These are phyloP conservation scores for Brachypterus glaber DNA, from an alignment of 2,888 invertebrate species.

Conservation along the genomic window DNA sequence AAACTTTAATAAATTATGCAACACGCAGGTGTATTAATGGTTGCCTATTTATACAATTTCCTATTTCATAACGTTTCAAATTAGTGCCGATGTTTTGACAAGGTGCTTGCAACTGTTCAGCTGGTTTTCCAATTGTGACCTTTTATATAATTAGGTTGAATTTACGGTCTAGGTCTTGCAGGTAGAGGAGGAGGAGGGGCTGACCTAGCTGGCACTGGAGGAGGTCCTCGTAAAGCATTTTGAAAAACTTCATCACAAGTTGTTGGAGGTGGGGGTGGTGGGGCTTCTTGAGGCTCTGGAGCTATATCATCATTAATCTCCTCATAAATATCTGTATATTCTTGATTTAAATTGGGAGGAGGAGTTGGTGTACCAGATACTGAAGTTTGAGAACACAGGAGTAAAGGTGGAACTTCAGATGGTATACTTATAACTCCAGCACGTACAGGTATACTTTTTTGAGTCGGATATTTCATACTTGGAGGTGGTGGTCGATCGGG, in stretches of 20 bases:
- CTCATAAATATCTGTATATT: constrained; percentile 44
- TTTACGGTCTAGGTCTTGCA: constrained; percentile 45
- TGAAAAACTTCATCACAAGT: constrained; percentile 47
- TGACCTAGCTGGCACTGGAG: constrained; percentile 46
- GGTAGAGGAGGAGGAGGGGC: constrained; percentile 58
- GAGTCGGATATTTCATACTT: constrained; percentile 40
- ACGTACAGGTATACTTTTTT: constrained; percentile 34
- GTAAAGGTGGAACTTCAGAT: constrained; percentile 26
- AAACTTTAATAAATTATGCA: constrained; percentile 10
- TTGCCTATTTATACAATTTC: no score
- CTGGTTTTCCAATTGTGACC: no score
- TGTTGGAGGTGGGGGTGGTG: constrained; percentile 49
- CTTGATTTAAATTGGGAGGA: constrained; percentile 28
- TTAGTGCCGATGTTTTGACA: no score
- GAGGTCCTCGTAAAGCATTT: constrained; percentile 44
- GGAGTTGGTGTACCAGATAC: constrained; percentile 21
- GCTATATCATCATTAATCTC: constrained; percentile 45
- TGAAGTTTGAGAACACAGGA: constrained; percentile 22
- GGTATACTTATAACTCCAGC: constrained; percentile 48
- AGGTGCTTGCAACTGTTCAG: no score
- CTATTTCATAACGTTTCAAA: no score
- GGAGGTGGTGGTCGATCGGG: constrained; percentile 47
- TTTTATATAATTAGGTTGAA: no score
- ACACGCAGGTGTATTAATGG: constrained; percentile 1
- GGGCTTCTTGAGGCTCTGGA: constrained; percentile 52